These are phyloP conservation scores for Branchipolynoe longqiensis DNA, from an alignment of 2,888 invertebrate species.

Conservation along the genomic window DNA sequence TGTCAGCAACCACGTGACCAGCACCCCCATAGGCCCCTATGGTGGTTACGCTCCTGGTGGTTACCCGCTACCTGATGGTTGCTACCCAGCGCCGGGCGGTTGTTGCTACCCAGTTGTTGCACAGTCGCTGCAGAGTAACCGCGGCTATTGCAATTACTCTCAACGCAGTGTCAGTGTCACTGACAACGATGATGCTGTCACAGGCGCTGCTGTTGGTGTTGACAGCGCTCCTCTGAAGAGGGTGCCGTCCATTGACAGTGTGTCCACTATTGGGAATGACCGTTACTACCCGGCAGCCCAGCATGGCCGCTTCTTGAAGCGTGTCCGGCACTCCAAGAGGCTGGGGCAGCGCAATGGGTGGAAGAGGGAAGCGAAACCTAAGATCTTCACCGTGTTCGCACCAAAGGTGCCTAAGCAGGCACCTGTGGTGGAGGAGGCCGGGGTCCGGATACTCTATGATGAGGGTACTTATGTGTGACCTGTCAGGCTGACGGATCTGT, in stretches of 20 bases:
- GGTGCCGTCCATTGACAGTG: constrained; percentile 62
- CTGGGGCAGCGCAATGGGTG: constrained; percentile 18
- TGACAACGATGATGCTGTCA: too few relatives aligned
- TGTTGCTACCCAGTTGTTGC: too few relatives aligned
- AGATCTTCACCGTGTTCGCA: constrained; percentile 60
- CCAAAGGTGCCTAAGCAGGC: constrained; percentile 12
- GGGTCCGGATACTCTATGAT: constrained; percentile 20
- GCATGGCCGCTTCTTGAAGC: background rate
- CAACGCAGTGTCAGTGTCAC: too few relatives aligned
- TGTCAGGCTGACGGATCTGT: too few relatives aligned
- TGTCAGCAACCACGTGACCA: constrained; percentile 70
- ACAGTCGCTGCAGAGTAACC: too few relatives aligned
- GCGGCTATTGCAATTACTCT: too few relatives aligned
- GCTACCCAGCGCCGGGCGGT: too few relatives aligned
- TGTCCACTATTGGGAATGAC: constrained; percentile 65
- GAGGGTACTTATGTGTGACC: constrained; percentile 45
- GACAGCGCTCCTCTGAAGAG: background rate
- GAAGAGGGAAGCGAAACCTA: constrained; percentile 60
- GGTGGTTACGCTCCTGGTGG: background rate
- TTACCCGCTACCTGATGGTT: too few relatives aligned
- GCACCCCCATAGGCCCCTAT: constrained; percentile 30
- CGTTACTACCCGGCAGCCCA: constrained; percentile 62
- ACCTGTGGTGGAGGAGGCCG: constrained; percentile 7
- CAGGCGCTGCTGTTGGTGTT: background rate
- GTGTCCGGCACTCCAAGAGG: background rate